Base-by-base conservation (phyloP, 2,888 invertebrate species). In the Thumatha senex region DNA sequence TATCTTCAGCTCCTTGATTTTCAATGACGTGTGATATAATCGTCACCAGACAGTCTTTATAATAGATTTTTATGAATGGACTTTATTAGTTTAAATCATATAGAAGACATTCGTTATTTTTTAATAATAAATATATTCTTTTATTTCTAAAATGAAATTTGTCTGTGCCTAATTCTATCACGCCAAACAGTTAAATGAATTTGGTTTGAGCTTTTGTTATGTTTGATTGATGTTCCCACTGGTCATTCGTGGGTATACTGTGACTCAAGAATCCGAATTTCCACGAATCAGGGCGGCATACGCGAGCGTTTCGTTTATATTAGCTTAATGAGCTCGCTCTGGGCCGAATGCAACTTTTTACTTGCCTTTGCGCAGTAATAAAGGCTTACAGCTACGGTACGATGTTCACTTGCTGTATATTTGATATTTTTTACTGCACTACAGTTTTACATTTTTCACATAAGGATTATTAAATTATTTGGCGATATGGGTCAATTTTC, bases 311-410 rank as follows among this genome's bases (percentile, higher is more conserved):
- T 74, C 78, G 77, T 84, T 82, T 82, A 82, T 82, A 82, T 84
- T 82, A 81, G 76, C 79, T 78, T 87, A 88, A 89, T 87, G 88
- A 87, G 81, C 65, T 56, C 68, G 65, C 68, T 59, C 57, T 63
- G 53, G 63, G 56, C 51, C 45, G 39, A 58, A 50, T 56, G 56
- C 56, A 55, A 61, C 61, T 72, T 74, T 74, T 74, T 74, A 61
- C 59, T 59, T 45, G 24, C 42, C 54, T 65, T 66, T 65, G 56
- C 60, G 39, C 62, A 42, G 62, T 61, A 64, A 67, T 69, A 73
- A 66, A 62, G 56, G 63, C 57, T 59, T 54, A 63, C 67, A 54
- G 61, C 55, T 51, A 36, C 36, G 35, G 36, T 45, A 30, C 18
- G 11, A 55, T 55, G 58, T 70, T 67, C 61, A 52, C 58, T 55